Percentiles rank a stretch among this genome's conserved stretches.
Conservation (phyloP, 2,888 invertebrate species). For the Rhagonycha lutea region DNA sequence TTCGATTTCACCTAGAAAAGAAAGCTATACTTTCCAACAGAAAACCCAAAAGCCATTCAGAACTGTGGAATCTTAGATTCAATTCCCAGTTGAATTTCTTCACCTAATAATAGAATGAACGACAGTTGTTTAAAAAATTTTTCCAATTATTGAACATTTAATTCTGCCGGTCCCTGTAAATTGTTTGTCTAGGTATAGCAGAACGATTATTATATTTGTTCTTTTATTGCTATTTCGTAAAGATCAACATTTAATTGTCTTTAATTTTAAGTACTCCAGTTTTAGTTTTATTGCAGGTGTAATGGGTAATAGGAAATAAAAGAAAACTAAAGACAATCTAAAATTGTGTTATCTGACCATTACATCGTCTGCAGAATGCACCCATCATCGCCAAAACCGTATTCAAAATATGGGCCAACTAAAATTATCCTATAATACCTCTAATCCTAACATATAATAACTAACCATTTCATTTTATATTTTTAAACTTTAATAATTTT, state of each 20-base stretch:
- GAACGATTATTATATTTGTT: too few relatives aligned
- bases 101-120: too few relatives aligned
- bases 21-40: too few relatives aligned
- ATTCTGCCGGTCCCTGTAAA: too few relatives aligned
- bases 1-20: too few relatives aligned
- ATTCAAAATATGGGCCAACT: not conserved
- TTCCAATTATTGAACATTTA: too few relatives aligned
- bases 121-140: too few relatives aligned
- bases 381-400: not conserved
- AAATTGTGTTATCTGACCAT: not conserved
- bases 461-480: constrained; percentile 5
- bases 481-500: constrained; percentile 17
- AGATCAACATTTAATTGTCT: not conserved
- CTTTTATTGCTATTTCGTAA: not conserved
- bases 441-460: constrained; percentile 10
- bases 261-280: not conserved
- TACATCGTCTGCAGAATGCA: not conserved
- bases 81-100: too few relatives aligned
- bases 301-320: not conserved
- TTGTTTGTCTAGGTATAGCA: too few relatives aligned
- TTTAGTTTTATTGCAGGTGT: not conserved
- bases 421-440: constrained; percentile 12
- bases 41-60: too few relatives aligned
- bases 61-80: too few relatives aligned
- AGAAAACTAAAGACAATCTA: not conserved